A percentile compares a stretch with the other conserved stretches of the same genome.
Conservation (phyloP, 2,797 vertebrate genomes). For the Manis javanica region DNA sequence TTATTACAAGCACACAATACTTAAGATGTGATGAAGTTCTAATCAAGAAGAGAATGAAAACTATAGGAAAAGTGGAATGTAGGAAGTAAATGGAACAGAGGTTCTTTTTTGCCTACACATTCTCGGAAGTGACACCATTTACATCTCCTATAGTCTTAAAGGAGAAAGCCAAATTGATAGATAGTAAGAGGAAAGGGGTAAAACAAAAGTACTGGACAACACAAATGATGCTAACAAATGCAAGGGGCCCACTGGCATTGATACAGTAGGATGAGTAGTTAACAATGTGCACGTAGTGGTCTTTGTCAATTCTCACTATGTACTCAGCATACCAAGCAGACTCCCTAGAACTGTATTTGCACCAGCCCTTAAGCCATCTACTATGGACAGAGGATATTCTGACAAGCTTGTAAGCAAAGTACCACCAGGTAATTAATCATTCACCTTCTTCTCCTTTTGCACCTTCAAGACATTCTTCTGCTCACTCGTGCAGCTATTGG, state of each 20-base stretch:
- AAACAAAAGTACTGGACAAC: slow-evolving; percentile 35
- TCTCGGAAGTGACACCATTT: not conserved
- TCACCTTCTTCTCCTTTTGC: not conserved
- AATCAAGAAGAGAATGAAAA: not conserved
- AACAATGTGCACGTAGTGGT: slow-evolving; percentile 77
- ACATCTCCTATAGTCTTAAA: not conserved
- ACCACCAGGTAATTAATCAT: not conserved
- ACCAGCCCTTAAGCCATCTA: not conserved
- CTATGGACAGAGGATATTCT: not conserved
- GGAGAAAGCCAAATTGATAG: not conserved
- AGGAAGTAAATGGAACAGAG: not conserved
- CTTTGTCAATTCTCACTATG: slow-evolving; percentile 81
- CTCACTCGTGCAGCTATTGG: not conserved
- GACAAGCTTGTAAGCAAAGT: not conserved
- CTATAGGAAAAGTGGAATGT: not conserved
- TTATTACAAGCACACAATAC: not conserved
- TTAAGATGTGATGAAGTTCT: not conserved
- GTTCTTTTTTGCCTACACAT: not conserved
- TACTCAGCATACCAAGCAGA: slow-evolving; percentile 74
- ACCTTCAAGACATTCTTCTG: not conserved
- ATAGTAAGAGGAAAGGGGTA: slow-evolving; percentile 12
- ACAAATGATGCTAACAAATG: slow-evolving; percentile 79
- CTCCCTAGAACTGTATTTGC: not conserved
- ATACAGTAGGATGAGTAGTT: slow-evolving; percentile 83
- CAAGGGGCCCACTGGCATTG: slow-evolving; percentile 80